A percentile compares a stretch with the other conserved stretches of the same genome.
phyloP scores from a whole-genome alignment of 1,140 invertebrate genomes.

The Ericerus pela region DNA sequence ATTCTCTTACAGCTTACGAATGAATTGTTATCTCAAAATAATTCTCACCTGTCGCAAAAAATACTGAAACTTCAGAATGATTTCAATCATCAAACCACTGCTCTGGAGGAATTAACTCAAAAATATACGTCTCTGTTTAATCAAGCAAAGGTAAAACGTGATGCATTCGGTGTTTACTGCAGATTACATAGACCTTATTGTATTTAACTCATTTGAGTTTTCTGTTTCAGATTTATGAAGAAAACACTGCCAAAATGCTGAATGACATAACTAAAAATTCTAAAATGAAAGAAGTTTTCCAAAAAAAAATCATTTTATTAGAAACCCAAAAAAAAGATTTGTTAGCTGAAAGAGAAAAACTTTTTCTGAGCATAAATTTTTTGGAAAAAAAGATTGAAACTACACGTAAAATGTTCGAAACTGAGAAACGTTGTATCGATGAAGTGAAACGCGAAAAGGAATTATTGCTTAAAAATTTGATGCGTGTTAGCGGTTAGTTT shows the following conservation, averaged over 20 bases:
- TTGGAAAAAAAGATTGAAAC: neutral
- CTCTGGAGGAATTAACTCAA: neutral
- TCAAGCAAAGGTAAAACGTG: neutral
- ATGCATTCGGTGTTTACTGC: neutral
- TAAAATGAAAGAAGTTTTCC: neutral
- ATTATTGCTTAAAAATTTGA: neutral
- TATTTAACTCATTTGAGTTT: neutral
- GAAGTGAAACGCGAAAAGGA: conserved; percentile 2
- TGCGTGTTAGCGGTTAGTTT: neutral
- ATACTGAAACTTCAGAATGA: neutral
- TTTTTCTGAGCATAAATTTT: neutral
- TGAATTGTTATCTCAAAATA: conserved; percentile 2
- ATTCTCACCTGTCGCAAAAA: conserved; percentile 2
- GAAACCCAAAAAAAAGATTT: neutral
- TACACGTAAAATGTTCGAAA: conserved; percentile 2
- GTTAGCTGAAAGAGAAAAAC: neutral
- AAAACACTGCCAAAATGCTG: neutral
- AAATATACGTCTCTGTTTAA: neutral
- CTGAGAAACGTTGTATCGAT: neutral
- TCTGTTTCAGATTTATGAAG: neutral
- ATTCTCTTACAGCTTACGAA: neutral
- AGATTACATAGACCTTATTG: neutral
- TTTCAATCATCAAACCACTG: neutral
- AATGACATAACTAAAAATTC: neutral
- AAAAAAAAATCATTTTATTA: neutral